Conservation (phyloP, 2,797 vertebrate species). For the Hypotaenidia okinawae region DNA sequence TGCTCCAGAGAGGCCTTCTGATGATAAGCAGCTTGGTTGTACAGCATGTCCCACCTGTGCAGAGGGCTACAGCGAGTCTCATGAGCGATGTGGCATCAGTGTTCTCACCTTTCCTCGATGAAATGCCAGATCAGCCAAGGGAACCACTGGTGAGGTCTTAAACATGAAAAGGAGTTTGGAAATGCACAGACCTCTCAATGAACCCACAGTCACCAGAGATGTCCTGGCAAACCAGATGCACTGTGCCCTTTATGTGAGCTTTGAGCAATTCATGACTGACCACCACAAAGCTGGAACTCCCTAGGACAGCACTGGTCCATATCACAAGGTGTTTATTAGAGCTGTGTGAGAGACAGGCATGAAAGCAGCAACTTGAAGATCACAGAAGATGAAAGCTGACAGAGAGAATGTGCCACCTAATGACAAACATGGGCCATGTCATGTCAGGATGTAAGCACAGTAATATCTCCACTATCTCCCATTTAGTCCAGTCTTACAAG, state of each 20-base stretch:
- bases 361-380: neutral
- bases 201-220: neutral
- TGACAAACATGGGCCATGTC: neutral
- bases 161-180: neutral
- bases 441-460: neutral
- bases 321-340: neutral
- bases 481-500: neutral
- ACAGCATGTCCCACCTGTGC: neutral
- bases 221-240: neutral
- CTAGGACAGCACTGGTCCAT: neutral
- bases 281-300: accelerated
- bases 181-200: neutral
- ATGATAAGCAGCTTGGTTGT: neutral
- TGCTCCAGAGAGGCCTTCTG: neutral
- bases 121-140: neutral
- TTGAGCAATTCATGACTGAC: neutral
- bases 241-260: neutral
- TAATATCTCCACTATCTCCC: neutral
- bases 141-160: neutral
- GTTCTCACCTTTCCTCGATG: neutral
- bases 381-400: neutral
- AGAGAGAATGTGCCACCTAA: neutral
- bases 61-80: neutral
- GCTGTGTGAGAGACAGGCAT: neutral
- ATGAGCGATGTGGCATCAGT: neutral